These are phyloP conservation scores for Mus spretus DNA, from an alignment of 2,797 vertebrate species.

Conservation along the genomic window DNA sequence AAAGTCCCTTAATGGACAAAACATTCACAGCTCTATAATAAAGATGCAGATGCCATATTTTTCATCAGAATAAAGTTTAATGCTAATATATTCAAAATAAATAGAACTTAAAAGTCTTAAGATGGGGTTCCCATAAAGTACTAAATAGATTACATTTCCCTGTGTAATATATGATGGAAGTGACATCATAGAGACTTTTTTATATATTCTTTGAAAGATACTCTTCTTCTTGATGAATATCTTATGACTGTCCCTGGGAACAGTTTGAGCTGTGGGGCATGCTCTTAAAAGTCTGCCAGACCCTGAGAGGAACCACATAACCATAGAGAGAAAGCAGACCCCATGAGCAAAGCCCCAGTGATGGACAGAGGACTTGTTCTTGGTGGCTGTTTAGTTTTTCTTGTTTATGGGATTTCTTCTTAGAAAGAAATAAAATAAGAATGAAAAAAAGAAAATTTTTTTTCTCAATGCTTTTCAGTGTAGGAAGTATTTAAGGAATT, in stretches of 20 bases:
- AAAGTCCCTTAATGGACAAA: background rate
- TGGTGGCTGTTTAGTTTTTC: background rate
- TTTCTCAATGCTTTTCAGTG: conserved; percentile 4
- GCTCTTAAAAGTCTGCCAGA: conserved; percentile 1
- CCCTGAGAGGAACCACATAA: background rate
- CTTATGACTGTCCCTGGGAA: background rate
- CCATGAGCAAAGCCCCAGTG: background rate
- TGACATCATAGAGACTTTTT: conserved; percentile 16
- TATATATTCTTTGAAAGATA: conserved; percentile 9
- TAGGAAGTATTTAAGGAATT: conserved; percentile 1
- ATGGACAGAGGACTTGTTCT: background rate
- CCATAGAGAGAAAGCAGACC: background rate
- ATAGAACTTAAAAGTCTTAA: conserved; percentile 17
- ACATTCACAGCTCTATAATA: background rate
- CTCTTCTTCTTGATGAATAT: background rate
- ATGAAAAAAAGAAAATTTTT: no score
- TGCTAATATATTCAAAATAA: conserved; percentile 1
- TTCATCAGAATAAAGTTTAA: conserved; percentile 41
- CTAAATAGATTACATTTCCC: background rate
- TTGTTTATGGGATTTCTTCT: conserved; percentile 28
- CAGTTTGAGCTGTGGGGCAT: background rate
- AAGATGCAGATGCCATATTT: conserved; percentile 22
- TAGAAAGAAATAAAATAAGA: background rate
- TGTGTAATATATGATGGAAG: background rate
- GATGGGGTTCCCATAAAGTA: background rate